These are phyloP conservation scores for Gallinago solitaria DNA, from an alignment of 2,797 vertebrate genomes.

Conservation along the genomic window DNA sequence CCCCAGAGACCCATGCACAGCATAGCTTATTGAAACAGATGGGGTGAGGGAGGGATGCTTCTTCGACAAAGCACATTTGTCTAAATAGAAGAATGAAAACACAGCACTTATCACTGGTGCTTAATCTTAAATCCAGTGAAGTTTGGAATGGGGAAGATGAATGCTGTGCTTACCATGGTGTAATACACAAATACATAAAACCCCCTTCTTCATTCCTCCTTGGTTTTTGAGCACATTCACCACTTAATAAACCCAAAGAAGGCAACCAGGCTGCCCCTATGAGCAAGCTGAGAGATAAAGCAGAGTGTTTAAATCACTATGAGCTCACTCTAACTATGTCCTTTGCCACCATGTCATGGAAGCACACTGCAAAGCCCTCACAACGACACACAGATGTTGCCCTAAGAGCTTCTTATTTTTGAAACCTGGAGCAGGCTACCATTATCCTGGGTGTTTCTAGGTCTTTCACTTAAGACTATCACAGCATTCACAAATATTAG, in stretches of 20 bases:
- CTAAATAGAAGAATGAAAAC: constrained; percentile 50
- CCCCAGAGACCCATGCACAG: neutral
- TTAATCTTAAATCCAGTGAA: constrained; percentile 25
- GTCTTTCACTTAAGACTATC: neutral
- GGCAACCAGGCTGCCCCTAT: neutral
- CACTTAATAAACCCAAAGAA: neutral
- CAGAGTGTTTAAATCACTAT: neutral
- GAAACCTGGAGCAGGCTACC: neutral
- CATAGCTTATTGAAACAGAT: constrained; percentile 39
- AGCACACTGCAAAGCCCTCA: neutral
- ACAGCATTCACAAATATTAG: neutral
- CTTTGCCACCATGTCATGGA: neutral
- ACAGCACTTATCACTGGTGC: neutral
- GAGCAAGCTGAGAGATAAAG: neutral
- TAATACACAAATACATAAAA: neutral
- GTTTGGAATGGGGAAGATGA: neutral
- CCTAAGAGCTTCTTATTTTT: neutral
- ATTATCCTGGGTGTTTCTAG: neutral
- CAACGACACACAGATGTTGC: neutral
- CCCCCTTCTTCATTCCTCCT: neutral
- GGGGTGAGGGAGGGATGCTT: neutral
- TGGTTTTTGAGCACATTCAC: neutral
- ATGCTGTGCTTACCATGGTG: neutral
- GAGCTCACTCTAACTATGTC: neutral
- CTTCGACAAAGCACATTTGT: constrained; percentile 39